Percentiles rank a stretch among this genome's conserved stretches.
Conservation (phyloP, 2,797 vertebrate genomes). For the Distichodus sexfasciatus region DNA sequence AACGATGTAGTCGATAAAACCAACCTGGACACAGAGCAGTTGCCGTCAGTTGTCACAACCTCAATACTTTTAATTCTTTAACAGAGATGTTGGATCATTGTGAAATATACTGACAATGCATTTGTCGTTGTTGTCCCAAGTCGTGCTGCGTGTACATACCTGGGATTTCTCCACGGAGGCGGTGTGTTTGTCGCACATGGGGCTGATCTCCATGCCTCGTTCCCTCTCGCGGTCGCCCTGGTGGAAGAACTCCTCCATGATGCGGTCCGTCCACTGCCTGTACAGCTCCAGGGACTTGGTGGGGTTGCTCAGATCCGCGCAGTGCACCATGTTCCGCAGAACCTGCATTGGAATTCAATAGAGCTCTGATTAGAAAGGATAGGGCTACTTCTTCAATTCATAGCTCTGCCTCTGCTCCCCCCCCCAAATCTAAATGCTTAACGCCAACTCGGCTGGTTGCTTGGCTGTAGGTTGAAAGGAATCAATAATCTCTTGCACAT, state of each 20-base stretch:
- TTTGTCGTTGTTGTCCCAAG: no score
- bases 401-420: neutral
- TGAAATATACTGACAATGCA: no score
- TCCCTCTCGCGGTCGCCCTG: slow-evolving; percentile 95
- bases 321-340: slow-evolving; percentile 97
- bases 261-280: slow-evolving; percentile 96
- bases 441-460: neutral
- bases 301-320: slow-evolving; percentile 95
- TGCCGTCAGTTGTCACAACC: neutral
- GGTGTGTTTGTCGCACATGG: slow-evolving; percentile 97
- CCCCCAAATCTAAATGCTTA: neutral
- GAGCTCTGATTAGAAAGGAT: neutral
- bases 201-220: slow-evolving; percentile 96
- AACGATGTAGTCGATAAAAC: slow-evolving; percentile 98
- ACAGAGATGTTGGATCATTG: no score
- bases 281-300: slow-evolving; percentile 97
- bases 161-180: slow-evolving; percentile 97
- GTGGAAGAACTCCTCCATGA: slow-evolving; percentile 99
- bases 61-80: no score
- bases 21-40: slow-evolving; percentile 74
- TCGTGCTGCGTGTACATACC: no score
- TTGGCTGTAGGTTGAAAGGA: neutral
- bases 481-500: neutral
- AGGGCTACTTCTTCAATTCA: neutral
- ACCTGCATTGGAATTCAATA: slow-evolving; percentile 71